Evolutionary conservation across 2,888 invertebrate genomes (phyloP), one percentile per base, ranked within the genome.

Genomic region (Labia minor): DNA sequence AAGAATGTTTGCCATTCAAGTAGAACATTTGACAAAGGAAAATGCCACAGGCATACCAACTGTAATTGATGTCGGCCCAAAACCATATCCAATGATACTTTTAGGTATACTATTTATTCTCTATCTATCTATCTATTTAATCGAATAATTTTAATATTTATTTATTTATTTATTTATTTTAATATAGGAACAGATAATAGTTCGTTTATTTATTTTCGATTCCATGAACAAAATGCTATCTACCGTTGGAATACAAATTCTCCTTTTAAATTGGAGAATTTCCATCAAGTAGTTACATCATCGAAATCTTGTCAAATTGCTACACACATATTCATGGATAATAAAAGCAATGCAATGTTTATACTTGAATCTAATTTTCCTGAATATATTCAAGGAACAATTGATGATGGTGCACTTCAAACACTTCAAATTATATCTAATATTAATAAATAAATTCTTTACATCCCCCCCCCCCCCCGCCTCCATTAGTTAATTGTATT

Each of bases 1-100:
- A 18, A 82, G 83, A 18, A 72, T 89, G 37, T 85, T 86, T 76
- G 84, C 86, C 61, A 78, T 89, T 68, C 82, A 84, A 66, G 84
- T 87, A 0, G 82, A 84, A 21, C 81, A 82, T 70, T 78, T 89
- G 68, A 80, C 84, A 63, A 80, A 80, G 26, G 26, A 8, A 6
- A 6, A 3, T 26, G 85, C 84, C 19, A 76, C 79, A 68, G 79
- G 82, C 1, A 76, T 78, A 1, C 84, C 83, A 4, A 79, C 82
- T 1, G 81, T 86, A 66, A 78, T 81, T 6, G 86, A 85, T 72
- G 80, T 83, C 16, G 86, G 85, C 0, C 73, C 77, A 1, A 84
- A 85, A 71, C 81, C 81, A 0, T 77, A 76, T n/a, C 80, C 79
- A 71, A 80, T 84, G 49, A 83, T 85, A 1, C 71, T 85, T 0